These are phyloP conservation scores for Rhinella marina DNA, from an alignment of 2,797 vertebrate species.

Conservation along the genomic window DNA sequence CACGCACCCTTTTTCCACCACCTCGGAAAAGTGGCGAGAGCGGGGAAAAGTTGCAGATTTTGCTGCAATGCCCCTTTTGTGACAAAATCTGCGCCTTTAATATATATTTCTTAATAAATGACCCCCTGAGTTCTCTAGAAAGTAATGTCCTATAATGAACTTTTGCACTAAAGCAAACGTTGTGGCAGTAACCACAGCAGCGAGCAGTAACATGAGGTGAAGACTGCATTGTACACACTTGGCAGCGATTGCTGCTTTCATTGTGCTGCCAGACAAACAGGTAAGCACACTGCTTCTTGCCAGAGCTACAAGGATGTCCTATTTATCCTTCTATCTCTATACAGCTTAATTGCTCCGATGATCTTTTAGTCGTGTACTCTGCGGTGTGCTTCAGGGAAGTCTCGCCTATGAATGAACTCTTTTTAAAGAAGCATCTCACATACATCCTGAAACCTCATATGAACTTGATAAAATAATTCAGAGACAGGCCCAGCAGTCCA, in stretches of 20 bases:
- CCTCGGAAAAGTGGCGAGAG: too few species aligned
- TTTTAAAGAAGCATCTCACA: not conserved
- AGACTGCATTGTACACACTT: not conserved
- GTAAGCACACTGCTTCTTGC: not conserved
- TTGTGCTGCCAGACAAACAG: constrained; percentile 10
- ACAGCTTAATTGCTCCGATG: not conserved
- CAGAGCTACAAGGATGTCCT: not conserved
- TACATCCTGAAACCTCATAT: not conserved
- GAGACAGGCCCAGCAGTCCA: too few species aligned
- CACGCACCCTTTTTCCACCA: too few species aligned
- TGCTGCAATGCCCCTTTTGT: too few species aligned
- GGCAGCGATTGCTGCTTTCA: not conserved
- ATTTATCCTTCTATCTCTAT: not conserved
- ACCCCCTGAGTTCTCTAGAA: too few species aligned
- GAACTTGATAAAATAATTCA: not conserved
- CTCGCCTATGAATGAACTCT: not conserved
- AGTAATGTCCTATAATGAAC: not conserved
- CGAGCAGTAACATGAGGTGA: not conserved
- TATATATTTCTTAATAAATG: too few species aligned
- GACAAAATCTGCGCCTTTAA: too few species aligned
- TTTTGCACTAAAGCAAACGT: not conserved
- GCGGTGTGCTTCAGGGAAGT: not conserved
- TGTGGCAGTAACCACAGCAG: constrained; percentile 26
- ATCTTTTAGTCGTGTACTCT: not conserved
- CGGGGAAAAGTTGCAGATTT: too few species aligned